These are phyloP conservation scores for Leucophenga maculata DNA, from an alignment of 2,888 invertebrate genomes.

Conservation along the genomic window DNA sequence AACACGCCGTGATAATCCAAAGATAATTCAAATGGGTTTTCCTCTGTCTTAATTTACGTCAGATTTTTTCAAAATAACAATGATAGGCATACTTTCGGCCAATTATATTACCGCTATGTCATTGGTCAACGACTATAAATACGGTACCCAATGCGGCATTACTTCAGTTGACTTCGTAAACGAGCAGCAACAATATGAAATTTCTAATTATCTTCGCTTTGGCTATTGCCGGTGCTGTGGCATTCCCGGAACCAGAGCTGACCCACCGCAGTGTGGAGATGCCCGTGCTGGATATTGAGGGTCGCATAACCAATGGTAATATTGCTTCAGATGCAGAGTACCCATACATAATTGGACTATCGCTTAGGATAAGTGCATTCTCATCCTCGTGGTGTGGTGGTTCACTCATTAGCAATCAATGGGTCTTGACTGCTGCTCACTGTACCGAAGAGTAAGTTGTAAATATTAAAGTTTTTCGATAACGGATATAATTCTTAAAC, in stretches of 20 bases:
- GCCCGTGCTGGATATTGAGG: slow-evolving; percentile 1
- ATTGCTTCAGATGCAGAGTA: not conserved
- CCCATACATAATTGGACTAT: slow-evolving; percentile 55
- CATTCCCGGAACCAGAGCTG: not conserved
- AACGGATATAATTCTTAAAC: not conserved
- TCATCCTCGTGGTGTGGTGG: slow-evolving; percentile 62
- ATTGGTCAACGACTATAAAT: too few relatives aligned
- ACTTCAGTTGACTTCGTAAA: too few relatives aligned
- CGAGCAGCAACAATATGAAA: not conserved
- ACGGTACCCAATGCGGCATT: too few relatives aligned
- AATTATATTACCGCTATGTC: too few relatives aligned
- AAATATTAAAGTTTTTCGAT: too few relatives aligned
- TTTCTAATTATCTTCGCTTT: slow-evolving; percentile 33
- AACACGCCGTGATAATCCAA: too few relatives aligned
- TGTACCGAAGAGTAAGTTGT: slow-evolving; percentile 59
- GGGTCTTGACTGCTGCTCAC: slow-evolving; percentile 67
- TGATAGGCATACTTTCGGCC: too few relatives aligned
- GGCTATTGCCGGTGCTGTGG: slow-evolving; percentile 2
- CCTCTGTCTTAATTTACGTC: too few relatives aligned
- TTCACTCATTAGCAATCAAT: slow-evolving; percentile 56
- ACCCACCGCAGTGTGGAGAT: not conserved
- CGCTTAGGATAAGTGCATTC: slow-evolving; percentile 42
- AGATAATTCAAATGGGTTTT: too few relatives aligned
- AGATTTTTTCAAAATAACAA: too few relatives aligned
- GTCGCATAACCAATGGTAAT: slow-evolving; percentile 11